Evolutionary conservation across 2,797 vertebrate species (phyloP), one percentile per base, ranked within the genome.

Genomic region (Lutra lutra): DNA sequence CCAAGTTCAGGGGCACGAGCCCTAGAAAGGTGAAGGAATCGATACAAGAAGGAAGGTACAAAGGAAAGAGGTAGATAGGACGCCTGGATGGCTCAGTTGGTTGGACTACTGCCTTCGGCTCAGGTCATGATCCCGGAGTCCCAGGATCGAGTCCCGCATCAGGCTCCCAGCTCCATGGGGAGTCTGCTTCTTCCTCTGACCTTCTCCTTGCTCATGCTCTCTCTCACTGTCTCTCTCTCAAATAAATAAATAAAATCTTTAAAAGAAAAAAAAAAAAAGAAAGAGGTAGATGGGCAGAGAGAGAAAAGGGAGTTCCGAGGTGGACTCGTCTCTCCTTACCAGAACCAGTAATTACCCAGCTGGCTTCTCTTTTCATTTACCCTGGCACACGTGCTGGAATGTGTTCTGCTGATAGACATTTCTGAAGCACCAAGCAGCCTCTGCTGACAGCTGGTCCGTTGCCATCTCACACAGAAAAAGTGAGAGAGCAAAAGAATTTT

Each of bases 401-500:
- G 32, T 13, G 35, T 92, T 82, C 96, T 92, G 60, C 85, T 62
- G 75, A 82, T 66, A 18, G 35, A 64, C 51, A 38, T 82, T 87
- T 95, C 90, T 66, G 60, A 84, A 32, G 43, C 35, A 43, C 43
- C 68, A n/a, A 77, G 48, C 66, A 83, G 90, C 54, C 87, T 91
- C 90, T 91, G 83, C 66, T 56, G 17, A 68, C 58, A 90, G 93
- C 56, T 75, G 51, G 21, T 32, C 86, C 21, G n/a, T 29, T 32
- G 48, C 62, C 48, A 1, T 92, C 56, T 90, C 40, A 20, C 12
- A 7, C 11, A 80, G 58, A 87, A 68, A 89, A 91, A 86, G 35
- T 7, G 29, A 91, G 70, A 88, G 54, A 54, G 62, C 29, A 95
- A 58, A 75, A 75, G 27, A 90, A 80, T 84, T 96, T 89, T 87